phyloP scores from a whole-genome alignment of 1,140 invertebrate genomes.

The Drosophila novamexicana region DNA sequence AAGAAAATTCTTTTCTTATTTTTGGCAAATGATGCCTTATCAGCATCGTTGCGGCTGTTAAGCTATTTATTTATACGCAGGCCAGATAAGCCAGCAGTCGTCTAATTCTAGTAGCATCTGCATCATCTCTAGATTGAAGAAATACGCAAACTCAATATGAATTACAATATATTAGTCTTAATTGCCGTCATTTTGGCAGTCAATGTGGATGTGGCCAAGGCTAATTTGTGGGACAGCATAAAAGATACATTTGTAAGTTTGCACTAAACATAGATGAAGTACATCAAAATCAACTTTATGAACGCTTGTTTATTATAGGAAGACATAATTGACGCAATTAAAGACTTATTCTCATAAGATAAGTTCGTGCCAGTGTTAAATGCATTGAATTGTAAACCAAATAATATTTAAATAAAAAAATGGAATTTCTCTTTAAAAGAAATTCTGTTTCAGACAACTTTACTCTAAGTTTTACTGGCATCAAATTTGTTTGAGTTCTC shows the following conservation, averaged over 20 bases:
- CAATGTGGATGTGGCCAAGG: conserved; percentile 17
- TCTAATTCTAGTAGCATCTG: conserved; percentile 18
- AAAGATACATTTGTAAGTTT: conserved; percentile 42
- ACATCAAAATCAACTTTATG: background rate
- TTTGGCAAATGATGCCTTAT: conserved; percentile 40
- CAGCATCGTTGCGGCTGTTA: conserved; percentile 20
- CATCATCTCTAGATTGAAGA: conserved; percentile 22
- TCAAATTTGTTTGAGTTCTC: background rate
- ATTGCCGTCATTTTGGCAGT: conserved; percentile 33
- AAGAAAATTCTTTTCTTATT: conserved; percentile 5
- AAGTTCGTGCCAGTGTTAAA: background rate
- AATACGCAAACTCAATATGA: conserved; percentile 21
- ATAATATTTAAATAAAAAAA: conserved; percentile 1
- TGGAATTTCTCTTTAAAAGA: background rate
- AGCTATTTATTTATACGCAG: conserved; percentile 35
- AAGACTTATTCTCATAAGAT: conserved; percentile 29
- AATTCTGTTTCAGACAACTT: background rate
- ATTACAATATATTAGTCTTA: conserved; percentile 24
- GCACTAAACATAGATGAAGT: background rate
- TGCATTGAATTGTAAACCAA: background rate
- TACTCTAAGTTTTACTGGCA: background rate
- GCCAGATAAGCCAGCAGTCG: conserved; percentile 35
- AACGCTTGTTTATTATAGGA: conserved; percentile 9
- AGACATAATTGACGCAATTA: conserved; percentile 34
- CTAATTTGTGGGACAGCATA: conserved; percentile 37